Base-by-base conservation (phyloP, 2,113 vertebrate genomes). In the Siniperca knerii region DNA sequence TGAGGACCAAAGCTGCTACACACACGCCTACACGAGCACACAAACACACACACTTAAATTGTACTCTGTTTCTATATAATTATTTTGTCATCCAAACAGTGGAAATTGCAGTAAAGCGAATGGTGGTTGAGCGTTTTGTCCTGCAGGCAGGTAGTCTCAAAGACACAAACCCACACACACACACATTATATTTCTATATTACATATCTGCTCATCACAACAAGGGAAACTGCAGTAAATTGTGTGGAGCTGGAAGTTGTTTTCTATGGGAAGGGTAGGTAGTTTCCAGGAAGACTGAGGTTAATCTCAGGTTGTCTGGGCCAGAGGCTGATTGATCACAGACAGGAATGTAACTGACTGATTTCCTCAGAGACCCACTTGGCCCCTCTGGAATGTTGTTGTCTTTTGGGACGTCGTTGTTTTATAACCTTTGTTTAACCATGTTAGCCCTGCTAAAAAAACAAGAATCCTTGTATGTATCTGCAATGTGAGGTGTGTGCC, bases 251-350 rank as follows among this genome's bases (percentile, higher is more conserved):
- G 75, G 79, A 60, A 50, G 67, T 82, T 86, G n/a, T 85, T 88
- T 85, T 86, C 46, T 62, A 21, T 61, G 66, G 71, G 65, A 46
- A 57, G 82, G 80, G 64, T 87, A 91, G 90, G 90, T 93, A 87
- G 88, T 84, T 92, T 91, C 85, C 90, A 91, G 62, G 69, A 77
- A 71, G 72, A 46, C 85, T 87, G 87, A 82, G 84, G 88, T 90
- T 91, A 92, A 92, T 90, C 85, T 79, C 81, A 83, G 90, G 91
- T 90, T 92, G 91, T 92, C 82, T 89, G 80, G 84, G 89, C 90
- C 84, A 87, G 78, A 73, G 91, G 92, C 93, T 94, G 94, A 95
- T 95, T 95, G 92, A 94, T 95, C 94, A 81, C 92, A 94, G 94
- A 89, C 91, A 92, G 90, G 93, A 95, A 94, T 93, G 92, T 87